These are phyloP conservation scores for Aulostomus chinensis DNA, from an alignment of 2,797 vertebrate genomes.

Conservation along the genomic window DNA sequence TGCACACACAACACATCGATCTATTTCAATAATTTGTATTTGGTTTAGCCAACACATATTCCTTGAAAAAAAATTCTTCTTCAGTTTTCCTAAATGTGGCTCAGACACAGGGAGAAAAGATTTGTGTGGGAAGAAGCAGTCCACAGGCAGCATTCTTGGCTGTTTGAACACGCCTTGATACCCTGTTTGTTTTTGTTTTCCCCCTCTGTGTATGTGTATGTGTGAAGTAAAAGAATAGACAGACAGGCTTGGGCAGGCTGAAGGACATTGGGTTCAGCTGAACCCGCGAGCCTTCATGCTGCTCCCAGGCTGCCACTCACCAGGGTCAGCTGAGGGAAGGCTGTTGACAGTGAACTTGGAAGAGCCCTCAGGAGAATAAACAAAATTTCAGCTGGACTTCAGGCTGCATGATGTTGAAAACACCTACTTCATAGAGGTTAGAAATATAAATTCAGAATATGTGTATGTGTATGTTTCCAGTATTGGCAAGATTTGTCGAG, in stretches of 20 bases:
- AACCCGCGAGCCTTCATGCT: conserved; percentile 36
- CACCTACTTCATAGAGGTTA: too few relatives aligned
- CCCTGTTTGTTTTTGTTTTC: conserved; percentile 19
- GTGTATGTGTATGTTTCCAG: too few relatives aligned
- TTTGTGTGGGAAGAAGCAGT: conserved; percentile 1
- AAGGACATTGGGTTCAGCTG: conserved; percentile 53
- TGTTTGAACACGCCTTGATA: conserved; percentile 7
- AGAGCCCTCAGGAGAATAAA: conserved; percentile 21
- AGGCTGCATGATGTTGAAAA: too few relatives aligned
- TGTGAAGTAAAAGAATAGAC: conserved; percentile 33
- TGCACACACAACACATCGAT: too few relatives aligned
- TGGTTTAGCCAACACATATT: too few relatives aligned
- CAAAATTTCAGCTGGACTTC: too few relatives aligned
- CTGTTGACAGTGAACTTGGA: conserved; percentile 45
- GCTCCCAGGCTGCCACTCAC: conserved; percentile 10
- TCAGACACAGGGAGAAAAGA: background rate
- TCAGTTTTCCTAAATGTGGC: background rate
- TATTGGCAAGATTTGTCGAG: too few relatives aligned
- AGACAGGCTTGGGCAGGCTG: conserved; percentile 17
- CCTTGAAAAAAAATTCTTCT: too few relatives aligned
- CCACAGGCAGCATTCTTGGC: conserved; percentile 35
- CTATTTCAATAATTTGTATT: too few relatives aligned
- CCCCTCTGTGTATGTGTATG: conserved; percentile 5
- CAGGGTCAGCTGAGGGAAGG: conserved; percentile 24
- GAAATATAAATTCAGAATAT: too few relatives aligned